Percentiles rank a stretch among this genome's conserved stretches.
Conservation (phyloP, 2,113 vertebrate species). For the Amblyopsis rosae region DNA sequence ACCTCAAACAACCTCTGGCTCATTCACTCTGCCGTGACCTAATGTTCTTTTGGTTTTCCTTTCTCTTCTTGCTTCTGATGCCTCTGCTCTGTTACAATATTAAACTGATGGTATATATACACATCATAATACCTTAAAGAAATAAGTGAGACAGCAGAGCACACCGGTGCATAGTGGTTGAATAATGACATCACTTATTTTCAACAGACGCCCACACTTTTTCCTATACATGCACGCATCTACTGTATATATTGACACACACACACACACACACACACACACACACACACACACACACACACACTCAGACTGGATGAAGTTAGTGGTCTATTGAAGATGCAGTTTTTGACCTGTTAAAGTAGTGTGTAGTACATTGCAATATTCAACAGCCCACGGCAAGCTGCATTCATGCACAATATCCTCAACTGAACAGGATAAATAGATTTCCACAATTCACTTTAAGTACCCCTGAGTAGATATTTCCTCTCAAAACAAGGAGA, state of each 20-base stretch:
- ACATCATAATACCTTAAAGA: conserved; percentile 30
- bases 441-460: conserved; percentile 3
- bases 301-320: conserved; percentile 12
- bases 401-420: conserved; percentile 19
- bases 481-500: background rate
- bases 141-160: conserved; percentile 20
- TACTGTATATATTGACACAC: background rate
- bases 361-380: conserved; percentile 16
- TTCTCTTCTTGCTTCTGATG: no score
- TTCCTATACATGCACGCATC: no score
- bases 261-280: background rate
- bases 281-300: conserved; percentile 6
- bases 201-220: conserved; percentile 13
- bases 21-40: no score
- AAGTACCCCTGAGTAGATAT: background rate
- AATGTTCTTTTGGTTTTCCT: no score
- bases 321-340: conserved; percentile 21
- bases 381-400: conserved; percentile 31
- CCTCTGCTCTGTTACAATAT: conserved; percentile 37
- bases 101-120: conserved; percentile 34
- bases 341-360: conserved; percentile 52
- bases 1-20: no score
- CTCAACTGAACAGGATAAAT: conserved; percentile 8
- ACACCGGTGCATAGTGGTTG: conserved; percentile 24
- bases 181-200: conserved; percentile 49